These are phyloP conservation scores for Polydesmus complanatus DNA, from an alignment of 2,888 invertebrate species.

Conservation along the genomic window DNA sequence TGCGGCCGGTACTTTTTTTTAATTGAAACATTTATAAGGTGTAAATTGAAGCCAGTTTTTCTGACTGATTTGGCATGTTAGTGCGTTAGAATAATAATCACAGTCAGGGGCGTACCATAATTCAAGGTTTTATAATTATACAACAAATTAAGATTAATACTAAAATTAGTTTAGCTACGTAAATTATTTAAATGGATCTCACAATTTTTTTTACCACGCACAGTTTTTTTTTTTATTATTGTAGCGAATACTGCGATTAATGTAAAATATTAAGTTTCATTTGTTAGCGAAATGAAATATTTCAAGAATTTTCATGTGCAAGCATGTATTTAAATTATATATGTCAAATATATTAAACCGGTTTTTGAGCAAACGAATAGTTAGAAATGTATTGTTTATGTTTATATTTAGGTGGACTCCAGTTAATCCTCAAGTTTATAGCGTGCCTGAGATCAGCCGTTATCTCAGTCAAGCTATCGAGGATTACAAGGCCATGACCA, in stretches of 20 bases:
- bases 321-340: too few relatives aligned
- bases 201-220: background rate
- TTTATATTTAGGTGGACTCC: constrained; percentile 30
- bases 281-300: background rate
- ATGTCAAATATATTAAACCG: too few relatives aligned
- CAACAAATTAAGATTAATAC: too few relatives aligned
- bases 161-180: too few relatives aligned
- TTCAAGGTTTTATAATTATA: too few relatives aligned
- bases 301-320: background rate
- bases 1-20: too few relatives aligned
- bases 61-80: too few relatives aligned
- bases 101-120: too few relatives aligned
- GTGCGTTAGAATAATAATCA: too few relatives aligned
- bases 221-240: background rate
- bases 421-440: constrained; percentile 30
- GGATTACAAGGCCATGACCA: constrained; percentile 19
- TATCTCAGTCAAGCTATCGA: constrained; percentile 25
- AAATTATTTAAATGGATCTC: too few relatives aligned
- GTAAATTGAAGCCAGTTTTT: too few relatives aligned
- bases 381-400: constrained; percentile 2
- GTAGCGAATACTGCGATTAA: background rate
- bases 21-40: too few relatives aligned
- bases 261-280: background rate
- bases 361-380: background rate
- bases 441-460: constrained; percentile 31